These are phyloP conservation scores for Nyctalus aviator DNA, from an alignment of 2,797 vertebrate genomes.

Conservation along the genomic window DNA sequence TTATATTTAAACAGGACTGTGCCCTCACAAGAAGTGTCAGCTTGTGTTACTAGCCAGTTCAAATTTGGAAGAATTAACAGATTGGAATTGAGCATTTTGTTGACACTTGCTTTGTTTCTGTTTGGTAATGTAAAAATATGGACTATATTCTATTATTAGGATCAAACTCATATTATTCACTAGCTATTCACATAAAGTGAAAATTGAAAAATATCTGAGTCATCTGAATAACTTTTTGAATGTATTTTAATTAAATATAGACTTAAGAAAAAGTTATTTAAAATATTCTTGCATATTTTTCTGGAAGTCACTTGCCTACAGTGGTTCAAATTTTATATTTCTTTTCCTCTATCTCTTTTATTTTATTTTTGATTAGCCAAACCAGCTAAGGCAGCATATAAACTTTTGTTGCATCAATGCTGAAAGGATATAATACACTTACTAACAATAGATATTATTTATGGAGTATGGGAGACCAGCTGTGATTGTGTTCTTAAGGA, in stretches of 20 bases:
- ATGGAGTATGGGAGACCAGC: not conserved
- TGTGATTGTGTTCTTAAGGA: not conserved
- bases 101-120: not conserved
- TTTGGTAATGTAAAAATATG: not conserved
- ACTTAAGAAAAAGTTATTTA: slow-evolving; percentile 37
- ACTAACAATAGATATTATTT: not conserved
- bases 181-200: not conserved
- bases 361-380: too few species aligned
- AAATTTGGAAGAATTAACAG: not conserved
- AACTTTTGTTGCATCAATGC: not conserved
- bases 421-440: not conserved
- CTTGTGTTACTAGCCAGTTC: not conserved
- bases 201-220: not conserved
- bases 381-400: not conserved
- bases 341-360: not conserved
- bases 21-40: not conserved
- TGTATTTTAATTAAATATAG: slow-evolving; percentile 19
- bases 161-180: not conserved
- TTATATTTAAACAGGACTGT: slow-evolving; percentile 16
- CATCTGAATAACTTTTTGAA: not conserved
- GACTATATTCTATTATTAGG: not conserved
- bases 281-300: slow-evolving; percentile 2
- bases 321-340: not conserved
- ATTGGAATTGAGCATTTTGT: not conserved
- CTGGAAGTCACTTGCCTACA: not conserved